Evolutionary conservation across 2,113 vertebrate genomes (phyloP), one percentile per base, ranked within the genome.

Genomic region (Tylochromis polylepis): DNA sequence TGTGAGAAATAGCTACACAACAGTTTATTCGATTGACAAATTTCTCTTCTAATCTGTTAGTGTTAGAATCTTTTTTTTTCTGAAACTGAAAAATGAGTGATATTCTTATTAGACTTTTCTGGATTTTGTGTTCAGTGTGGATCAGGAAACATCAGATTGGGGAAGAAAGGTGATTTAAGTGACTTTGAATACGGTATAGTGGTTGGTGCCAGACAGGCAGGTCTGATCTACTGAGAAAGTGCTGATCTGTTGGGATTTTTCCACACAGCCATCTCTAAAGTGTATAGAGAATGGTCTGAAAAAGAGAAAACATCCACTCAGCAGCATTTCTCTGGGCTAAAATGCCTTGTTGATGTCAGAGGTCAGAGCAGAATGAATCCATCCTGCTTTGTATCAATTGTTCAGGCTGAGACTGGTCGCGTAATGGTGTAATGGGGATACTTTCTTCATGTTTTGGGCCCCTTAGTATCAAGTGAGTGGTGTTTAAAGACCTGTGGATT

Each of bases 171-270:
- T 49, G 46, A 5, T 15, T 46, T 46, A 46, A 46, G 43, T 0
- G 65, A 43, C 1, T 43, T 9, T 70, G 12, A 70, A 5, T 1
- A 3, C n/a, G 2, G 2, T 41, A 10, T 70, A 70, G 65, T 43
- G 5, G 65, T 16, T 24, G n/a, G 8, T 43, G 38, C 0, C n/a
- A 43, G 46, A 49, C 3, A 15, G 15, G 46, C 46, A 7, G n/a
- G 1, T 43, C 0, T 70, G 65, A 67, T 22, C 11, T 43, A 10
- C 7, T 41, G 3, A 0, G 1, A 24, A 70, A 1, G 12, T 4
- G 36, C 18, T 70, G 65, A 70, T 70, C 38, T 70, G 5, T n/a
- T 70, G 36, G n/a, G 65, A 15, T 70, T 6, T 16, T 14, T 24
- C 38, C 12, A 70, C 65, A 43, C 38, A 24, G 8, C 8, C n/a